Percentiles rank a stretch among this genome's conserved stretches.
These are phyloP conservation scores for Bos javanicus DNA, from an alignment of 2,113 vertebrate genomes.

Conservation along the genomic window DNA sequence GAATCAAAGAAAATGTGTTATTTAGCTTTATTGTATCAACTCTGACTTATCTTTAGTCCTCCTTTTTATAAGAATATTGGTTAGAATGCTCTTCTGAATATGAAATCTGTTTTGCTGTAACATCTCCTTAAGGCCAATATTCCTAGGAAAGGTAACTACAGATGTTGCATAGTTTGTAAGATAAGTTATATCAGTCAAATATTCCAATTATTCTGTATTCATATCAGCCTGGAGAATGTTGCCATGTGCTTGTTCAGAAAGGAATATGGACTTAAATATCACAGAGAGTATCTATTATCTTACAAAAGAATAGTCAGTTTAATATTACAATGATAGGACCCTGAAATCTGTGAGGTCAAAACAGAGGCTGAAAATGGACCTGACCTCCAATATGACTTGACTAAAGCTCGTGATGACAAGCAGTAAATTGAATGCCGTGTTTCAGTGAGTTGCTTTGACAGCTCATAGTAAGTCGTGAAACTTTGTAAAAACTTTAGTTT, in stretches of 20 bases:
- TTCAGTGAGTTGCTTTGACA: slow-evolving; percentile 41
- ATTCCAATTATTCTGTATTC: not conserved
- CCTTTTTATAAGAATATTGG: not conserved
- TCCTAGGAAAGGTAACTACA: not conserved
- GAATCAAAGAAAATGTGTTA: not conserved
- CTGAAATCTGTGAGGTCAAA: slow-evolving; percentile 27
- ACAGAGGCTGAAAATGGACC: slow-evolving; percentile 37
- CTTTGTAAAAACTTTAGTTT: slow-evolving; percentile 12
- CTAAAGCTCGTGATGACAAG: slow-evolving; percentile 47
- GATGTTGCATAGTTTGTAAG: not conserved
- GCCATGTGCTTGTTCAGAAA: not conserved
- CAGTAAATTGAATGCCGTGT: slow-evolving; percentile 31
- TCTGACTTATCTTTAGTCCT: not conserved
- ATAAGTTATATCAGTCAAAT: not conserved
- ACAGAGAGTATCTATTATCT: not conserved
- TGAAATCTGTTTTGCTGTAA: not conserved
- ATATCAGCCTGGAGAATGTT: not conserved
- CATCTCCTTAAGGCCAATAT: not conserved
- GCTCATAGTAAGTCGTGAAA: slow-evolving; percentile 7
- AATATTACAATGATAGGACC: not conserved
- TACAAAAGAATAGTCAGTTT: slow-evolving; percentile 45
- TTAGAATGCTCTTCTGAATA: not conserved
- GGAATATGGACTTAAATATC: not conserved
- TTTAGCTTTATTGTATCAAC: not conserved
- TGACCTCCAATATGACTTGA: slow-evolving; percentile 1